Evolutionary conservation across 2,113 vertebrate genomes (phyloP).

Genomic region (Cynopterus brachyotis): DNA sequence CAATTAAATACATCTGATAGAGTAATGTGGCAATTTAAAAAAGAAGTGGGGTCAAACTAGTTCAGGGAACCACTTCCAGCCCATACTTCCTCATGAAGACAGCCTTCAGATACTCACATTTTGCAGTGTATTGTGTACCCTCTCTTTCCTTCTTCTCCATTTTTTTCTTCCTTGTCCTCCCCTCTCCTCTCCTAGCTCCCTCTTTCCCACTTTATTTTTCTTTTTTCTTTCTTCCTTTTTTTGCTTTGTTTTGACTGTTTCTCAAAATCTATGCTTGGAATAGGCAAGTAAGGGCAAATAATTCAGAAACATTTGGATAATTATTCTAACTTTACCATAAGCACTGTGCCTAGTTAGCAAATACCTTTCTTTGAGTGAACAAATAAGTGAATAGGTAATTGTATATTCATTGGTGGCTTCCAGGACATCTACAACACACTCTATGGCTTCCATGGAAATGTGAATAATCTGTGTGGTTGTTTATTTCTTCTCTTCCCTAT

Average conservation of each 20-base stretch:
- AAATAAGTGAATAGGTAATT: background rate
- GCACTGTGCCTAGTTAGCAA: background rate
- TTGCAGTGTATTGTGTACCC: background rate
- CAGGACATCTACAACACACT: background rate
- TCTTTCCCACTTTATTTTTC: background rate
- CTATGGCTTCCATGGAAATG: background rate
- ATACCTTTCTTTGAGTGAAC: background rate
- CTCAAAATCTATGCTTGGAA: background rate
- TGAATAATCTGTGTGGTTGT: background rate
- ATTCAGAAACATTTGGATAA: background rate
- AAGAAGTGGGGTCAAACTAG: background rate
- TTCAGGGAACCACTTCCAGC: background rate
- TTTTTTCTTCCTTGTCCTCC: no score
- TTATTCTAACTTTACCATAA: background rate
- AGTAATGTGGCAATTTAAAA: background rate
- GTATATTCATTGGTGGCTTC: background rate
- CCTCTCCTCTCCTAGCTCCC: background rate
- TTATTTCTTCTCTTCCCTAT: background rate
- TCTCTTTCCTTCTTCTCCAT: fast-evolving
- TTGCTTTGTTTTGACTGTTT: background rate
- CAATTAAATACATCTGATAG: background rate
- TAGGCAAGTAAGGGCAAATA: background rate
- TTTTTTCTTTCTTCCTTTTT: background rate
- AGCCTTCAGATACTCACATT: background rate
- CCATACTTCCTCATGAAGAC: background rate